A percentile compares a stretch with the other conserved stretches of the same genome.
Conservation (phyloP, 2,888 invertebrate genomes). For the Ophion obscuratus region DNA sequence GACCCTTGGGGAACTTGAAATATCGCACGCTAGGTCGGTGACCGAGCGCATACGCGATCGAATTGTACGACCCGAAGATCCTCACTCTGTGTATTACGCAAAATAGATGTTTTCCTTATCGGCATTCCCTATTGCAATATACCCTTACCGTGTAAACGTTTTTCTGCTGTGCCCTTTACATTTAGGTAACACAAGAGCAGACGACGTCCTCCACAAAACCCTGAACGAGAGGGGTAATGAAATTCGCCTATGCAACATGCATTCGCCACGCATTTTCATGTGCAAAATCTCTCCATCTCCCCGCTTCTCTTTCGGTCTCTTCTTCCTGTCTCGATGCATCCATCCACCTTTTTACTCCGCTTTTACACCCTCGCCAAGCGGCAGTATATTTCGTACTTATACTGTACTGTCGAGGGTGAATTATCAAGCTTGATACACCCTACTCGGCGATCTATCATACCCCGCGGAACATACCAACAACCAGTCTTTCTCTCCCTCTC, state of each 20-base stretch:
- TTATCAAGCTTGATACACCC: constrained; percentile 53
- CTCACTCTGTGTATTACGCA: not conserved
- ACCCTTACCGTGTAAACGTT: not conserved
- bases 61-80: constrained; percentile 19
- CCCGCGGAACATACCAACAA: not conserved
- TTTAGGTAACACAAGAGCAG: constrained; percentile 1
- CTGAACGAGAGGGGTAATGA: constrained; percentile 71
- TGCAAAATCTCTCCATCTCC: constrained; percentile 4
- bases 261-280: constrained; percentile 56
- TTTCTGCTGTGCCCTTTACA: not conserved
- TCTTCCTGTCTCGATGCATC: constrained; percentile 6
- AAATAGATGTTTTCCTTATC: constrained; percentile 22
- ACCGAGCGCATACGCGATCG: not conserved
- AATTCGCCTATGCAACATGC: constrained; percentile 69
- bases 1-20: constrained; percentile 1
- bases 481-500: constrained; percentile 40
- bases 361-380: constrained; percentile 19
- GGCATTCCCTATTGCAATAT: not conserved
- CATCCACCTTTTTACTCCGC: constrained; percentile 8
- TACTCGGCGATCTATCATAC: constrained; percentile 48
- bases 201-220: constrained; percentile 25
- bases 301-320: constrained; percentile 24
- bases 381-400: constrained; percentile 32
- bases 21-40: constrained; percentile 25
- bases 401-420: constrained; percentile 48